phyloP scores from a whole-genome alignment of 2,888 invertebrate species.

The Leptopilina drosophilae region DNA sequence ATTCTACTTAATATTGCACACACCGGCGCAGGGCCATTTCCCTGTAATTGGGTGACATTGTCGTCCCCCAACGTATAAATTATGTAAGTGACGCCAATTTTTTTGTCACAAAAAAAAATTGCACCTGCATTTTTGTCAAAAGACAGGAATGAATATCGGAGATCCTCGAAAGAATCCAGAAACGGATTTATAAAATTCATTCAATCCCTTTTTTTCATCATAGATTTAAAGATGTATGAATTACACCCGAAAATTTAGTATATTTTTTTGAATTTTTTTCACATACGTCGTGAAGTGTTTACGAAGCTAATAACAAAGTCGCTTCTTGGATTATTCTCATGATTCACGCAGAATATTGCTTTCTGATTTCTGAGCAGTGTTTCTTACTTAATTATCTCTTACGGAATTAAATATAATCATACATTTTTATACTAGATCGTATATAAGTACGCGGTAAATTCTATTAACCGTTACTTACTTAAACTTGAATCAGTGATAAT shows the following conservation, averaged over 20 bases:
- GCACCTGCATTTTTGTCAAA: background rate
- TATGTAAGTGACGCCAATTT: background rate
- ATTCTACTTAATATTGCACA: conserved; percentile 76
- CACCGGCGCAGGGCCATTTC: conserved; percentile 72
- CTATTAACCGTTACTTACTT: conserved; percentile 12
- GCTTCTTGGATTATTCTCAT: conserved; percentile 15
- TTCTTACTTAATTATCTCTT: conserved; percentile 54
- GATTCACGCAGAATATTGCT: conserved; percentile 36
- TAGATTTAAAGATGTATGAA: background rate
- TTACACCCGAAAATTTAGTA: background rate
- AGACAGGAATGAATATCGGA: background rate
- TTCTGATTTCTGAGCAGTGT: conserved; percentile 57
- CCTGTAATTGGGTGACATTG: conserved; percentile 55
- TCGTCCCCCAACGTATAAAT: conserved; percentile 51
- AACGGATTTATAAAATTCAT: conserved; percentile 3
- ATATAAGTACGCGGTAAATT: conserved; percentile 19
- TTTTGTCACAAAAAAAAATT: no score
- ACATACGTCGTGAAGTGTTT: background rate
- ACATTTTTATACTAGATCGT: conserved; percentile 35
- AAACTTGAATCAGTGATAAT: conserved; percentile 20
- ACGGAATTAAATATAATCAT: conserved; percentile 32
- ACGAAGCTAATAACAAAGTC: conserved; percentile 32
- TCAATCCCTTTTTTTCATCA: background rate
- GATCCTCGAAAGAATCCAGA: conserved; percentile 12
- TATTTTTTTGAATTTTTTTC: background rate